A percentile compares a stretch with the other conserved stretches of the same genome.
phyloP scores from a whole-genome alignment of 2,888 invertebrate species.

The Microctonus hyperodae region DNA sequence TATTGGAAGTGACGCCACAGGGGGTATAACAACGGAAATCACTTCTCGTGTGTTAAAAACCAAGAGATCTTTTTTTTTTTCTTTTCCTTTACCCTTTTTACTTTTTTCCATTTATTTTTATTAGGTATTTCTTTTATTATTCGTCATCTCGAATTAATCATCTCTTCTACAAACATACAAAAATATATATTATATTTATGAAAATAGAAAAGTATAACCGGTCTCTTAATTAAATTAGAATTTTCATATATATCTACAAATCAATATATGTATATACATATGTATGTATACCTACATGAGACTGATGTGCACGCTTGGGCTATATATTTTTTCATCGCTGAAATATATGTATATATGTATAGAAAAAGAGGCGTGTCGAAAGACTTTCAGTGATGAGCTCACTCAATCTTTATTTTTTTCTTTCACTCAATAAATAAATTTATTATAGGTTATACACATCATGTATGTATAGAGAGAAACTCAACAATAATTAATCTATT shows the following conservation, averaged over 20 bases:
- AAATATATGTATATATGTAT: background rate
- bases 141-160: slow-evolving; percentile 19
- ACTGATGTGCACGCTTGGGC: slow-evolving; percentile 4
- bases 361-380: slow-evolving; percentile 34
- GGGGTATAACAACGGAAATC: slow-evolving; percentile 23
- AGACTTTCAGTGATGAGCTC: slow-evolving; percentile 23
- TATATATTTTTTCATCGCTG: slow-evolving; percentile 22
- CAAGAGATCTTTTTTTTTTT: background rate
- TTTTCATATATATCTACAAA: slow-evolving; percentile 45
- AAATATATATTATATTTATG: slow-evolving; percentile 1
- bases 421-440: slow-evolving; percentile 5
- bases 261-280: no score
- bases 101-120: background rate
- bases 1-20: slow-evolving; percentile 23
- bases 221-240: slow-evolving; percentile 62
- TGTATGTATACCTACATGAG: no score
- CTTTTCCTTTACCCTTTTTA: background rate
- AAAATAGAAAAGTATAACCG: slow-evolving; percentile 46
- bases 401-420: slow-evolving; percentile 3
- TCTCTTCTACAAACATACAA: background rate
- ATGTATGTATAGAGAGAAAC: slow-evolving; percentile 25
- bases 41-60: slow-evolving; percentile 27
- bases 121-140: slow-evolving; percentile 11
- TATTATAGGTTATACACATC: background rate
- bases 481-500: slow-evolving; percentile 38